Evolutionary conservation across 2,888 invertebrate genomes (phyloP).

Genomic region (Ennomos quercinarius): DNA sequence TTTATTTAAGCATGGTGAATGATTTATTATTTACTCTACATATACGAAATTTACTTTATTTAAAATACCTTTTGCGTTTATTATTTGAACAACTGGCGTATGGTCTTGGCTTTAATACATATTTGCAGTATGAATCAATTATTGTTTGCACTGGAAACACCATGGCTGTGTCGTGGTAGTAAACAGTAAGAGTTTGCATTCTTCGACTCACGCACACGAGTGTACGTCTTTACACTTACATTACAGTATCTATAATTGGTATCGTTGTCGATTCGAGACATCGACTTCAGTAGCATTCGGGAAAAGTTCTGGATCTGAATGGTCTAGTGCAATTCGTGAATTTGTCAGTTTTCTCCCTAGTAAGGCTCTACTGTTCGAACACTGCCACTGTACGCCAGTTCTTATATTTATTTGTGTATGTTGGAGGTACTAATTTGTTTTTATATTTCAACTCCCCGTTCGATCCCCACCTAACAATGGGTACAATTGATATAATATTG

Average conservation of each 20-base stretch:
- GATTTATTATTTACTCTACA: slow-evolving; percentile 47
- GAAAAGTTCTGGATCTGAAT: no score
- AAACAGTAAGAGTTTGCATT: slow-evolving; percentile 3
- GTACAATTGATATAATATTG: slow-evolving; percentile 70
- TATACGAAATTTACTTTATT: slow-evolving; percentile 49
- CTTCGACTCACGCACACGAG: neutral
- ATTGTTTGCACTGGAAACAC: slow-evolving; percentile 27
- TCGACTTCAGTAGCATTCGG: no score
- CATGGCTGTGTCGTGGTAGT: slow-evolving; percentile 25
- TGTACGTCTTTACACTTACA: neutral
- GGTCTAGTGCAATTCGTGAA: no score
- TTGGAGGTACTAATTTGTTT: slow-evolving; percentile 81
- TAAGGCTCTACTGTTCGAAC: slow-evolving; percentile 17
- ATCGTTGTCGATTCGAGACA: neutral
- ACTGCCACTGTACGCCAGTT: slow-evolving; percentile 46
- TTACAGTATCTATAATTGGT: neutral
- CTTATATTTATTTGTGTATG: slow-evolving; percentile 50
- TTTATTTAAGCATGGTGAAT: slow-evolving; percentile 57
- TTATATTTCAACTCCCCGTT: slow-evolving; percentile 74
- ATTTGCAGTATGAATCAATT: slow-evolving; percentile 38
- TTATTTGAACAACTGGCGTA: slow-evolving; percentile 60
- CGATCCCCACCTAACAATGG: slow-evolving; percentile 78
- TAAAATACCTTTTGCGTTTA: slow-evolving; percentile 42
- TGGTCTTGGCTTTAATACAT: slow-evolving; percentile 48
- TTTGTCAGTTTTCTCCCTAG: neutral